Conservation (phyloP, 2,888 invertebrate genomes). For the Drosophila fungiperda region DNA sequence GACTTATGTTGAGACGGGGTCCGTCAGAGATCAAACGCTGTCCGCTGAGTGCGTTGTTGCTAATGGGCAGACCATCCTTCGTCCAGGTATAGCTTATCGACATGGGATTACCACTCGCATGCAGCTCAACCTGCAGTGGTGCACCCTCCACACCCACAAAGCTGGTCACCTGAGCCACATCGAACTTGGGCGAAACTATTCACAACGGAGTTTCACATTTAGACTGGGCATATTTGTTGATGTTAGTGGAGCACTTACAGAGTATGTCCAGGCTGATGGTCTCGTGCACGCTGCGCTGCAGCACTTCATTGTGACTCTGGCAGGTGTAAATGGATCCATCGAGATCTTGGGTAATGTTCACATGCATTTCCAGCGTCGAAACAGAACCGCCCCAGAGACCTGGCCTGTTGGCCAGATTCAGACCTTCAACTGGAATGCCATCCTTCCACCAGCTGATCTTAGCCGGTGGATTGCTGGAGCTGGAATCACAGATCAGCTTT, state of each 20-base stretch:
- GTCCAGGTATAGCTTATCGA: constrained; percentile 84
- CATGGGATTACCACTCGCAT: constrained; percentile 83
- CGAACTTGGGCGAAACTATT: constrained; percentile 83
- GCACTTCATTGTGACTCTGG: constrained; percentile 83
- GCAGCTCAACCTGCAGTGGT: constrained; percentile 80
- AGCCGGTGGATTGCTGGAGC: constrained; percentile 83
- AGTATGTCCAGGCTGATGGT: constrained; percentile 83
- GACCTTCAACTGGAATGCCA: constrained; percentile 83
- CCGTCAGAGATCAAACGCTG: constrained; percentile 82
- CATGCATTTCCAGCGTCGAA: constrained; percentile 81
- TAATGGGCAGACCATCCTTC: constrained; percentile 83
- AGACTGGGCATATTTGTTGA: neutral
- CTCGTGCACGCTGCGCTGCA: constrained; percentile 83
- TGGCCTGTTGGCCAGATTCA: constrained; percentile 81
- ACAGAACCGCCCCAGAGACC: constrained; percentile 83
- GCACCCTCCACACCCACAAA: constrained; percentile 83
- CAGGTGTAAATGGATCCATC: constrained; percentile 83
- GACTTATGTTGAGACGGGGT: constrained; percentile 80
- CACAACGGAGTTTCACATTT: neutral
- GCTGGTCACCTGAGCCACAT: constrained; percentile 69
- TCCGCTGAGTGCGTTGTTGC: constrained; percentile 72
- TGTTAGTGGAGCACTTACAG: constrained; percentile 66
- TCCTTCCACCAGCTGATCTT: constrained; percentile 84
- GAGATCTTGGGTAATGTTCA: constrained; percentile 83
- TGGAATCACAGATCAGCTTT: constrained; percentile 83